Evolutionary conservation across 92 coral and sea anemone species (phyloP).

Genomic region (Parazoanthus darwini): DNA sequence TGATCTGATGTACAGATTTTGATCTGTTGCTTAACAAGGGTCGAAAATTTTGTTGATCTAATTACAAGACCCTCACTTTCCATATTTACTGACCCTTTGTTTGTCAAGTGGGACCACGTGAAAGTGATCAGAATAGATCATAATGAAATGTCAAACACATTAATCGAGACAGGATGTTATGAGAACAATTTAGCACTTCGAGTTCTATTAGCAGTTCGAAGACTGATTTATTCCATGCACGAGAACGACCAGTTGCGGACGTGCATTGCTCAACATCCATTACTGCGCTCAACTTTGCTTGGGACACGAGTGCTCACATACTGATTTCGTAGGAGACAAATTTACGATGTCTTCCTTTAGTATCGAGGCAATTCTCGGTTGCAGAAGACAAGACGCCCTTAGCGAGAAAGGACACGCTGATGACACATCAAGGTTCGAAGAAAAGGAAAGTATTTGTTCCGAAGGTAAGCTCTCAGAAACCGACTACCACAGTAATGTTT

Average conservation of each 20-base stretch:
- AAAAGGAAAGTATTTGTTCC: conserved; percentile 33
- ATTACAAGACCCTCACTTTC: conserved; percentile 31
- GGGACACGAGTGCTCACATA: background rate
- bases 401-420: background rate
- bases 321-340: background rate
- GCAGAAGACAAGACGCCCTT: conserved; percentile 16
- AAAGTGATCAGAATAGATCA: conserved; percentile 49
- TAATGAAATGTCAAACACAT: conserved; percentile 82
- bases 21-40: conserved; percentile 21
- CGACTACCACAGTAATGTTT: conserved; percentile 33
- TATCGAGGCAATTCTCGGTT: conserved; percentile 74
- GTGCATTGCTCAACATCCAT: conserved; percentile 1
- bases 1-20: conserved; percentile 3
- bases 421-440: background rate
- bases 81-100: conserved; percentile 76
- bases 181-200: conserved; percentile 74
- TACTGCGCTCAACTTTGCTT: background rate
- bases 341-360: conserved; percentile 74
- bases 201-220: conserved; percentile 62
- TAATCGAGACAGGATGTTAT: conserved; percentile 76
- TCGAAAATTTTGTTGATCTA: conserved; percentile 43
- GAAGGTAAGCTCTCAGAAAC: conserved; percentile 29
- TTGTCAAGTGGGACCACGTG: conserved; percentile 73
- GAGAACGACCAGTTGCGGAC: conserved; percentile 38
- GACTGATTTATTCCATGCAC: conserved; percentile 43